phyloP scores from a whole-genome alignment of 1,140 invertebrate genomes.

The Triops longicaudatus region DNA sequence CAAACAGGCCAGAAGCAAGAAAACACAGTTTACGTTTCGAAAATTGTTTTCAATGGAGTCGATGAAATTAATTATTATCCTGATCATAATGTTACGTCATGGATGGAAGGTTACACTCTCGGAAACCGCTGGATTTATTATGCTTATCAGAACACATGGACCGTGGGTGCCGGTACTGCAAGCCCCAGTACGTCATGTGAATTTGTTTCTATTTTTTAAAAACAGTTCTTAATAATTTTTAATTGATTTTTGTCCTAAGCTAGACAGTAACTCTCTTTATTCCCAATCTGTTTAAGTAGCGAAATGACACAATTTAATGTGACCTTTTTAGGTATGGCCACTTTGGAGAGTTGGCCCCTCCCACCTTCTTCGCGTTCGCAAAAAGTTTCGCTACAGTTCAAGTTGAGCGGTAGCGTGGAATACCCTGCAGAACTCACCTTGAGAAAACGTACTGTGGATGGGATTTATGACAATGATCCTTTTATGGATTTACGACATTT shows the following conservation, averaged over 20 bases:
- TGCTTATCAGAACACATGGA: not conserved
- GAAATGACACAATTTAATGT: not conserved
- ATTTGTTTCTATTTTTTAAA: not conserved
- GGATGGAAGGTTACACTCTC: not conserved
- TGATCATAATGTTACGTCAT: not conserved
- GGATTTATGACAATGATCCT: not conserved
- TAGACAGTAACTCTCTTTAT: too few relatives aligned
- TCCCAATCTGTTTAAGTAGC: too few relatives aligned
- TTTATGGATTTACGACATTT: constrained; percentile 8
- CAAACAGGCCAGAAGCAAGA: not conserved
- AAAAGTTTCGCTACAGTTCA: not conserved
- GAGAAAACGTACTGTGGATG: not conserved
- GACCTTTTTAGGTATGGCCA: not conserved
- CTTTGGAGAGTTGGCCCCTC: not conserved
- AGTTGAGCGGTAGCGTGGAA: not conserved
- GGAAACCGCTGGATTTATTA: not conserved
- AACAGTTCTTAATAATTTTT: too few relatives aligned
- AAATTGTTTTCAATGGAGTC: not conserved
- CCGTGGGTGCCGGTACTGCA: not conserved
- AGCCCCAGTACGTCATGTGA: not conserved
- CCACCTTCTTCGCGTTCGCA: not conserved
- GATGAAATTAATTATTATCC: not conserved
- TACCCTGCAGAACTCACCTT: not conserved
- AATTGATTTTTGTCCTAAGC: too few relatives aligned
- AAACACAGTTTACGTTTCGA: not conserved